Base-by-base conservation (phyloP, 2,113 vertebrate species). In the Triplophysa tibetana region DNA sequence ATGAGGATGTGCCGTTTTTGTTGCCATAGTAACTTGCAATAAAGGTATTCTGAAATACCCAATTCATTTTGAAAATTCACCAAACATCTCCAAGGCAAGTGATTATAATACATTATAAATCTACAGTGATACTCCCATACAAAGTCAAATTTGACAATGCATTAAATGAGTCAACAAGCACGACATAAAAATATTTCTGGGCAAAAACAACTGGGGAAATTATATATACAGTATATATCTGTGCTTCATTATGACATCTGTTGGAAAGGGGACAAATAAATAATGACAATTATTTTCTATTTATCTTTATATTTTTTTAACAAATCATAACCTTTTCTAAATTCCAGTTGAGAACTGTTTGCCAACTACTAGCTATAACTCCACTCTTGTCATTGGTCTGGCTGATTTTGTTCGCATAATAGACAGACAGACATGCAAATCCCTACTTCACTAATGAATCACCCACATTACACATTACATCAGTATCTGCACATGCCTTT, bases 11-110 rank as follows among this genome's bases (percentile, higher is more conserved):
- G 41, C 48, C 8, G 56, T 75, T 60, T 81, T 70, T 78, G 83
- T 81, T 77, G 58, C 79, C 24, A 81, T 84, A 81, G 75, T 65
- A 78, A 84, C 79, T 33, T 23, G 21, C 29, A 38, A 70, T 75
- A 69, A 84, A 75, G 24, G 45, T 43, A 74, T 75, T 76, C 72
- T n/a, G 38, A 80, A 80, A 80, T 69, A 26, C 67, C 2, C 60
- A 38, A 66, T 80, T 83, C 66, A 77, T 75, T 69, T 69, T 60
- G 60, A 64, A 70, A 72, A 70, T 80, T 45, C 67, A 67, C 66
- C 29, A 19, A 33, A 43, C n/a, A 68, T 68, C 65, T 50, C 45
- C 50, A 41, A 70, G 67, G 77, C 79, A 75, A 67, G 64, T 80
- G 56, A 69, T 70, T 52, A 63, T 62, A 48, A 48, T 73, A 73